Conservation (phyloP, 2,113 vertebrate species). For the Gavia stellata region DNA sequence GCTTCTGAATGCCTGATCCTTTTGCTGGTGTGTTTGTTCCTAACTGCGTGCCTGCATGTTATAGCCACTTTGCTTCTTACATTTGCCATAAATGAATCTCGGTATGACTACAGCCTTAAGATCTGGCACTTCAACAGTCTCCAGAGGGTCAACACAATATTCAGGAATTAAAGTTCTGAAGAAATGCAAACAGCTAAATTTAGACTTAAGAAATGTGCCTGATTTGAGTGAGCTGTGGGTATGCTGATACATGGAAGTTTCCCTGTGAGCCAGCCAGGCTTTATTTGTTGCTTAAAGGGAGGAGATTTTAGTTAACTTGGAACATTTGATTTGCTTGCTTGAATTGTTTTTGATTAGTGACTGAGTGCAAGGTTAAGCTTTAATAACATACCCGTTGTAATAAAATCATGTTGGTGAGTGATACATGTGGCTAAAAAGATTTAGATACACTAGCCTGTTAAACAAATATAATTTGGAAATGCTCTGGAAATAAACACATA, state of each 20-base stretch:
- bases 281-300: slow-evolving; percentile 7
- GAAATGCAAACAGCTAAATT: slow-evolving; percentile 21
- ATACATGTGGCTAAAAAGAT: slow-evolving; percentile 1
- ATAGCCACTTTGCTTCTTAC: background rate
- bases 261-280: background rate
- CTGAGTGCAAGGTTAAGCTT: slow-evolving; percentile 49
- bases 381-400: background rate
- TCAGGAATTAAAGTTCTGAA: slow-evolving; percentile 10
- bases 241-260: background rate
- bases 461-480: slow-evolving; percentile 5
- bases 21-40: background rate
- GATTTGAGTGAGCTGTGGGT: background rate
- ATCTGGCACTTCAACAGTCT: background rate
- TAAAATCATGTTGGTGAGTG: slow-evolving; percentile 34
- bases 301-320: slow-evolving; percentile 9
- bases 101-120: background rate
- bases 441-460: background rate
- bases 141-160: background rate
- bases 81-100: background rate
- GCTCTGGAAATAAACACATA: background rate
- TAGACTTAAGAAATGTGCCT: background rate
- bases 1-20: background rate
- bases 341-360: slow-evolving; percentile 31
- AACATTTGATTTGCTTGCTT: slow-evolving; percentile 21
- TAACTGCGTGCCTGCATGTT: background rate